Evolutionary conservation across 2,888 invertebrate genomes (phyloP), one percentile per base, ranked within the genome.

Genomic region (Arrhopalites spinosus): DNA sequence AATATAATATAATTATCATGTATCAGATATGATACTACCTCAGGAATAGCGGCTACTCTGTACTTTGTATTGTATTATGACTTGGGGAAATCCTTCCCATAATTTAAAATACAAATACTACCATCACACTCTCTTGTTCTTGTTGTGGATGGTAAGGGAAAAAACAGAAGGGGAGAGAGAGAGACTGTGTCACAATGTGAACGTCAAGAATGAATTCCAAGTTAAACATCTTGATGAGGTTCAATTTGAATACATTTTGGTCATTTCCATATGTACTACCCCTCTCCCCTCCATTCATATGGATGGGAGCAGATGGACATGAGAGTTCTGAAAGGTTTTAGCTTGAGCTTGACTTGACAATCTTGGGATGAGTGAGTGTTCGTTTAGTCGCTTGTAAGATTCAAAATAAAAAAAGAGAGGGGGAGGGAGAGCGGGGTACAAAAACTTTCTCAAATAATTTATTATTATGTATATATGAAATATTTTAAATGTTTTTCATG

Each of bases 91-190:
- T 27, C 59, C 27, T 23, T 5, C 59, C 25, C 25, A 50, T n/a
- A n/a, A 50, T 50, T 50, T 36, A 36, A 11, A 36, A 50, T 50
- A 50, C n/a, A 20, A 23, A 2, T n/a, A 20, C 13, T 53, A n/a
- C 53, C 8, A 8, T n/a, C n/a, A 23, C 53, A 53, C 8, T n/a
- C 23, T 53, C 8, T 53, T 23, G 8, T 53, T 53, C n/a, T 53
- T 53, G 53, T 59, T 59, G 59, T 59, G 59, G 59, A 59, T 59
- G 59, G 59, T 59, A 59, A 59, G 59, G 59, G 59, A 25, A 59
- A 59, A 59, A 2, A 1, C 23, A 17, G 47, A 56, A 56, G 15
- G 23, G 8, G 15, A n/a, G n/a, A 20, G 20, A 20, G n/a, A 13
- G 7, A 2, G n/a, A 56, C n/a, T 47, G 15, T 47, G 1, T 23